These are phyloP conservation scores for Stenopsyche tienmushanensis DNA, from an alignment of 1,140 invertebrate species.

Conservation along the genomic window DNA sequence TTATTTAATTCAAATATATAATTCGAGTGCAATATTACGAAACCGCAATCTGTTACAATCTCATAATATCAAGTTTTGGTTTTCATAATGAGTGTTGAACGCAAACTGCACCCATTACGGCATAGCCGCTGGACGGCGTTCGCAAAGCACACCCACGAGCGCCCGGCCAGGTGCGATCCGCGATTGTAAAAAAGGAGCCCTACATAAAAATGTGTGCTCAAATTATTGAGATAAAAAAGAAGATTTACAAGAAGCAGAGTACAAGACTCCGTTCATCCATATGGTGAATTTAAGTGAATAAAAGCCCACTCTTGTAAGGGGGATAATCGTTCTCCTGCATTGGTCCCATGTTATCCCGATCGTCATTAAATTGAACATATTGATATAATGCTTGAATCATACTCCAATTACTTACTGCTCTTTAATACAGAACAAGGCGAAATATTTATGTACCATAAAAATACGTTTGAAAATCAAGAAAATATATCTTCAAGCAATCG, in stretches of 20 bases:
- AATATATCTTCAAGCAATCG: too few species aligned
- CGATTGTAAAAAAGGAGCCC: neutral
- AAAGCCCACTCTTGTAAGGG: too few species aligned
- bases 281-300: too few species aligned
- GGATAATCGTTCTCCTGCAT: too few species aligned
- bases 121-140: neutral
- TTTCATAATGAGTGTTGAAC: slow-evolving; percentile 19
- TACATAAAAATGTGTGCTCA: slow-evolving; percentile 22
- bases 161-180: slow-evolving; percentile 8
- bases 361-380: too few species aligned
- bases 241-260: neutral
- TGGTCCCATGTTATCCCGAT: too few species aligned
- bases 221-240: slow-evolving; percentile 10
- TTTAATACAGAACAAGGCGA: too few species aligned
- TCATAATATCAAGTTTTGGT: slow-evolving; percentile 29
- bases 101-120: slow-evolving; percentile 21
- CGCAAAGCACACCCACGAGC: slow-evolving; percentile 6
- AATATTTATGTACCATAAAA: too few species aligned
- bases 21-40: slow-evolving; percentile 25
- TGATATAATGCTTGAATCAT: too few species aligned
- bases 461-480: too few species aligned
- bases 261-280: too few species aligned
- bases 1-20: slow-evolving; percentile 22
- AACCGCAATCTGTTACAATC: slow-evolving; percentile 29
- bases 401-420: too few species aligned